Evolutionary conservation across 2,888 invertebrate genomes (phyloP).

Genomic region (Mystacides longicornis): DNA sequence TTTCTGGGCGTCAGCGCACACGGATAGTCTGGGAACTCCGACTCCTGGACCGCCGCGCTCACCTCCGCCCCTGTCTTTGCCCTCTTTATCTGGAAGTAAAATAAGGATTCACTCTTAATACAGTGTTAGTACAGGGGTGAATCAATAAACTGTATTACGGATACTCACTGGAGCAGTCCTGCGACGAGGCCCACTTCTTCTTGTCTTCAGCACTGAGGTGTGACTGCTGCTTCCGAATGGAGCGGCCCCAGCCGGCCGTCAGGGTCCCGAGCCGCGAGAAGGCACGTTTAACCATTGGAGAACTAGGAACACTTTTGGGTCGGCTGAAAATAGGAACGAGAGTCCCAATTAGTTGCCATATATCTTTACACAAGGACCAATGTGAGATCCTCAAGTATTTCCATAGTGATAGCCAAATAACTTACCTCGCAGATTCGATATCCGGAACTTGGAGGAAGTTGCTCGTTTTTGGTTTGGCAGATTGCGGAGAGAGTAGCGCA

Average conservation of each 20-base stretch:
- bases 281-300: constrained; percentile 88
- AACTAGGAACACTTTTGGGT: constrained; percentile 89
- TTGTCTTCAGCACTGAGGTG: constrained; percentile 79
- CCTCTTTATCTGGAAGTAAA: constrained; percentile 70
- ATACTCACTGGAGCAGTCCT: constrained; percentile 83
- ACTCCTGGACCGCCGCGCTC: constrained; percentile 68
- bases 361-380: no score
- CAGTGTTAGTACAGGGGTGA: no score
- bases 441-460: constrained; percentile 90
- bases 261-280: constrained; percentile 86
- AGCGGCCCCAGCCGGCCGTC: constrained; percentile 85
- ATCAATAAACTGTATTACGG: no score
- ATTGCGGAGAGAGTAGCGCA: constrained; percentile 77
- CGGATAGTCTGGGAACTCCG: constrained; percentile 80
- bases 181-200: constrained; percentile 87
- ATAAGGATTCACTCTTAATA: background rate
- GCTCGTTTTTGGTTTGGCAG: constrained; percentile 78
- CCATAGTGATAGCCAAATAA: no score
- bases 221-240: constrained; percentile 75
- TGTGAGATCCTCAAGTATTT: no score
- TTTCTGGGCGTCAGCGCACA: constrained; percentile 91
- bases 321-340: constrained; percentile 57
- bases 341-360: no score
- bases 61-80: constrained; percentile 69
- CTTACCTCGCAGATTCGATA: constrained; percentile 67